Base-by-base conservation (phyloP, 2,888 invertebrate species). In the Uloborus plumipes region DNA sequence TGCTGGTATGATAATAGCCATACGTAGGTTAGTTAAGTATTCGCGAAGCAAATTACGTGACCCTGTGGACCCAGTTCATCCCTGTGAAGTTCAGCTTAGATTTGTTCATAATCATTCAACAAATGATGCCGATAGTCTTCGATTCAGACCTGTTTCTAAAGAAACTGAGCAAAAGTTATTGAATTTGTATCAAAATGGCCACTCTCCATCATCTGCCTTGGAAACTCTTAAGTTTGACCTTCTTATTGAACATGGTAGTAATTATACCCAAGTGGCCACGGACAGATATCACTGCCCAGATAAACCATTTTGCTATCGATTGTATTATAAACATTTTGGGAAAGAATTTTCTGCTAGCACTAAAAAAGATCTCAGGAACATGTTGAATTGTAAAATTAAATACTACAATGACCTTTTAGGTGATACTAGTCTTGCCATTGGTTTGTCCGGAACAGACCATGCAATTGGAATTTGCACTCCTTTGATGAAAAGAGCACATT, bases 111-210 rank as follows among this genome's bases (percentile, higher is more conserved):
- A 80, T 55, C 79, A 80, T 73, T 67, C 73, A 6, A 73, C 61
- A 51, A 64, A 73, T 16, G 55, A 49, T 61, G 73, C 67, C 16
- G 79, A 80, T 55, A 66, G 67, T 15, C 51, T 80, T 11, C 50
- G 79, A 50, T 73, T 80, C 22, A 73, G 79, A 26, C 79, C 79
- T 55, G 79, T 80, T 1, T 80, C 79, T 15, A 80, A 73, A 80
- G 79, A 80, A 31, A 59, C 49, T 11, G 79, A 80, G 49, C 67
- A 80, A 62, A 80, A 73, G 47, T 26, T 80, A 9, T 20, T 80
- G 11, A 73, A 22, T 22, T 51, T 80, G 2, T 80, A 55, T 67
- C 67, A 73, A 26, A 53, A 15, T 18, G 79, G 79, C 2, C 79
- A 80, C 55, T 80, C 79, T 11, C 79, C 79, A n/a, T 50, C 62